Conservation (phyloP, 2,113 vertebrate genomes). For the Micronycteris hirsuta region DNA sequence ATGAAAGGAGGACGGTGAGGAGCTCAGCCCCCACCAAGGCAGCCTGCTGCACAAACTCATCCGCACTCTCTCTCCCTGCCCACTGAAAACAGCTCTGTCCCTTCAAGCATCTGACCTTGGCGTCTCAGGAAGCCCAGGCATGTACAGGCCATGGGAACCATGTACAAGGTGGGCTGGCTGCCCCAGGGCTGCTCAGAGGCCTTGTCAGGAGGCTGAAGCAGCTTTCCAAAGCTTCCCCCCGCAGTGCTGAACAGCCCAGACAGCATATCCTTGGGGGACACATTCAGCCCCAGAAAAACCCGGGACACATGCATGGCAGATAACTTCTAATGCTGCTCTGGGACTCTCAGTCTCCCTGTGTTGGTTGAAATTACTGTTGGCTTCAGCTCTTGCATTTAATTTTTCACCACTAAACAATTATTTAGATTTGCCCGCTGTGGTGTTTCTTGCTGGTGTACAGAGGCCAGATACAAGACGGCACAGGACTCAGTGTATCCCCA, state of each 20-base stretch:
- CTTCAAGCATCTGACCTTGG: neutral
- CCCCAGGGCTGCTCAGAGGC: neutral
- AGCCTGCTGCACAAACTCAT: neutral
- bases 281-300: neutral
- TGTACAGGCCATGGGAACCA: fast-evolving
- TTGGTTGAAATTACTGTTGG: constrained; percentile 47
- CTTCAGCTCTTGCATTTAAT: constrained; percentile 58
- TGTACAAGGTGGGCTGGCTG: neutral
- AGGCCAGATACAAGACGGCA: neutral
- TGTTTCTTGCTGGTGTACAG: neutral
- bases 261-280: neutral
- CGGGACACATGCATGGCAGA: neutral
- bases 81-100: neutral
- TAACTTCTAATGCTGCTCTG: constrained; percentile 23
- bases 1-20: neutral
- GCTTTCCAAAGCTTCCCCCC: neutral
- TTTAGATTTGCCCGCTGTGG: neutral
- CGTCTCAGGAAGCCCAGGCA: neutral
- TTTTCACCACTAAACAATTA: constrained; percentile 50
- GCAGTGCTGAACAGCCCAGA: neutral
- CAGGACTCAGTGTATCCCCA: neutral
- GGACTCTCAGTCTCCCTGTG: constrained; percentile 7
- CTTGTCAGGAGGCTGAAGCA: neutral
- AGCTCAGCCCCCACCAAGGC: neutral
- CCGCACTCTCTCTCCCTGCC: neutral